Conservation (phyloP, 2,113 vertebrate species). For the Chloebia gouldiae region DNA sequence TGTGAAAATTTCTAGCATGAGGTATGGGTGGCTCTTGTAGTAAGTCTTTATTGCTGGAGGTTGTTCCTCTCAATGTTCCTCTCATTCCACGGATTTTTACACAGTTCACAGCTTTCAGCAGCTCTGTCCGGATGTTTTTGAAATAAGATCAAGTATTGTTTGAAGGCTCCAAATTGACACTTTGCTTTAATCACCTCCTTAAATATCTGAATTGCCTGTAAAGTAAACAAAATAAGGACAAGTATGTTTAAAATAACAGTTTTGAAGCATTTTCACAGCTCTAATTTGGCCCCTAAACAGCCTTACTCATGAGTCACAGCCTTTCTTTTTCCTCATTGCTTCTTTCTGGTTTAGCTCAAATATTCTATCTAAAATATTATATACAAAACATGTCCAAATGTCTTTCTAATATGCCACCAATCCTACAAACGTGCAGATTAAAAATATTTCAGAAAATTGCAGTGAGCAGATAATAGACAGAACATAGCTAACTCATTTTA, state of each 20-base stretch:
- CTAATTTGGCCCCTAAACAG: not conserved
- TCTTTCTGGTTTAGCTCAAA: not conserved
- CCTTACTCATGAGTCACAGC: not conserved
- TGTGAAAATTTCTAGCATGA: not conserved
- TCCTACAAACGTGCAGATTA: not conserved
- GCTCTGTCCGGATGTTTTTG: not conserved
- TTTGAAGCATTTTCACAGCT: not conserved
- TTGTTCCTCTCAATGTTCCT: not conserved
- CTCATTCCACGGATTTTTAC: not conserved
- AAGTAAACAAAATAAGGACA: not conserved
- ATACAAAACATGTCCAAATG: not conserved
- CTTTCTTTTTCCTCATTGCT: not conserved
- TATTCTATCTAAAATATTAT: not conserved
- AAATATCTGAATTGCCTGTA: not conserved
- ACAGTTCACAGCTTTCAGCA: not conserved
- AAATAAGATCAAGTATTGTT: not conserved
- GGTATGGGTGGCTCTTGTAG: not conserved
- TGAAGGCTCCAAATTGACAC: not conserved
- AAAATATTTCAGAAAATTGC: not conserved
- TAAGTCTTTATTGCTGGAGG: not conserved
- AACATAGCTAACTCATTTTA: not conserved
- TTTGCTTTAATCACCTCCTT: not conserved
- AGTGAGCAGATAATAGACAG: not conserved
- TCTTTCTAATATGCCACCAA: not conserved
- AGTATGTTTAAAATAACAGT: not conserved